These are phyloP conservation scores for Apodemus agrarius DNA, from an alignment of 2,797 vertebrate genomes.

Conservation along the genomic window DNA sequence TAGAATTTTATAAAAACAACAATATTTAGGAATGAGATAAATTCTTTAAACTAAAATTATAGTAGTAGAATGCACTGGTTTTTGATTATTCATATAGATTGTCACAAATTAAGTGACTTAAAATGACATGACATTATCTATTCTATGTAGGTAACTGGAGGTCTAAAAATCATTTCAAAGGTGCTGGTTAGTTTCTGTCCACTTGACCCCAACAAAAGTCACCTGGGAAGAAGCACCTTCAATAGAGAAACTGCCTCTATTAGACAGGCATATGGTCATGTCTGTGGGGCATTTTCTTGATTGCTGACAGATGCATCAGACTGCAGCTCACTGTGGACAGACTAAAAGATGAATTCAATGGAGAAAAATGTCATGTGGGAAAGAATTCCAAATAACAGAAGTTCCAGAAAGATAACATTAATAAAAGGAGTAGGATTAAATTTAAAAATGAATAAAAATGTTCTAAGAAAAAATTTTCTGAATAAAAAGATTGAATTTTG, in stretches of 20 bases:
- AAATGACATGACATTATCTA: constrained; percentile 9
- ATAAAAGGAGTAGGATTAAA: neutral
- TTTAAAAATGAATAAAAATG: constrained; percentile 6
- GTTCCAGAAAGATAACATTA: constrained; percentile 48
- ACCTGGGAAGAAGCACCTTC: neutral
- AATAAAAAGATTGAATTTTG: neutral
- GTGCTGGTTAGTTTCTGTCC: neutral
- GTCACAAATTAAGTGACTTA: neutral
- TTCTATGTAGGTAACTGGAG: neutral
- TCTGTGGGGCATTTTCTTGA: neutral
- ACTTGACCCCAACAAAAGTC: neutral
- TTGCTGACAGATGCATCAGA: neutral
- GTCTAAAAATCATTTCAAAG: neutral
- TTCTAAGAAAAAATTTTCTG: neutral
- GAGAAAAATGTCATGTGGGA: constrained; percentile 8
- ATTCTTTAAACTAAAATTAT: constrained; percentile 25
- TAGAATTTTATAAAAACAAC: neutral
- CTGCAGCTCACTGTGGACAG: neutral
- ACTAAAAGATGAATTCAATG: neutral
- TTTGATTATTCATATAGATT: neutral
- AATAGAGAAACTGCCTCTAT: neutral
- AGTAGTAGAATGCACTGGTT: neutral
- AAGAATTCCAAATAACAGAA: neutral
- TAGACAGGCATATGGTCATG: neutral
- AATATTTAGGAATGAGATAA: constrained; percentile 24